Evolutionary conservation across 2,113 vertebrate species (phyloP).

Genomic region (Columba janthina): DNA sequence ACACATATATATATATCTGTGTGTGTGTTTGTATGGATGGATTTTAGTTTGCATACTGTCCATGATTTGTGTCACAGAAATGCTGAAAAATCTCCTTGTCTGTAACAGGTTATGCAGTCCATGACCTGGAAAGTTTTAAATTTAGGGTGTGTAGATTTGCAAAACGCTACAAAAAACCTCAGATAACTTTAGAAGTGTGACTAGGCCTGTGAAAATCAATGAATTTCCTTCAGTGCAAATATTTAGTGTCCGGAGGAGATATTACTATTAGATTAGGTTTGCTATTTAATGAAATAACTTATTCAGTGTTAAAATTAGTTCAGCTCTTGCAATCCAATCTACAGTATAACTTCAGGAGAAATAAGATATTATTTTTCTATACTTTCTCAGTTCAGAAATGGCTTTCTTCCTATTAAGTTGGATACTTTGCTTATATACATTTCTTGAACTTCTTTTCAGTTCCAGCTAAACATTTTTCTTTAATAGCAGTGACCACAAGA

Average conservation of each 20-base stretch:
- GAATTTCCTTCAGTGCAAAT: background rate
- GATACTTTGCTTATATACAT: background rate
- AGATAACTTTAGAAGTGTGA: background rate
- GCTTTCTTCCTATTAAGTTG: background rate
- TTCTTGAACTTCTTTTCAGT: background rate
- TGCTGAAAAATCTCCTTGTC: background rate
- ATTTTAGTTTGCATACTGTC: background rate
- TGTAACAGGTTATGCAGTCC: background rate
- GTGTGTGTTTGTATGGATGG: too few species aligned
- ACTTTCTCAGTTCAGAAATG: background rate
- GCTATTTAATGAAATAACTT: background rate
- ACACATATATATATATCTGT: background rate
- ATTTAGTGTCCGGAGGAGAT: background rate
- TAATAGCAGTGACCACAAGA: background rate
- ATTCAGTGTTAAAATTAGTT: background rate
- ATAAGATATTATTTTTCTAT: background rate
- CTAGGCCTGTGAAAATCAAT: background rate
- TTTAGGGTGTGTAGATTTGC: background rate
- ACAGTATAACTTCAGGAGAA: background rate
- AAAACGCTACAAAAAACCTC: background rate
- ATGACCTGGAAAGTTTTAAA: background rate
- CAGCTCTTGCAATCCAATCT: background rate
- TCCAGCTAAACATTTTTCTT: background rate
- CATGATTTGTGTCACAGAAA: background rate
- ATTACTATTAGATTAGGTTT: background rate